Conservation (phyloP, 2,888 invertebrate species). For the Octonoba sinensis region DNA sequence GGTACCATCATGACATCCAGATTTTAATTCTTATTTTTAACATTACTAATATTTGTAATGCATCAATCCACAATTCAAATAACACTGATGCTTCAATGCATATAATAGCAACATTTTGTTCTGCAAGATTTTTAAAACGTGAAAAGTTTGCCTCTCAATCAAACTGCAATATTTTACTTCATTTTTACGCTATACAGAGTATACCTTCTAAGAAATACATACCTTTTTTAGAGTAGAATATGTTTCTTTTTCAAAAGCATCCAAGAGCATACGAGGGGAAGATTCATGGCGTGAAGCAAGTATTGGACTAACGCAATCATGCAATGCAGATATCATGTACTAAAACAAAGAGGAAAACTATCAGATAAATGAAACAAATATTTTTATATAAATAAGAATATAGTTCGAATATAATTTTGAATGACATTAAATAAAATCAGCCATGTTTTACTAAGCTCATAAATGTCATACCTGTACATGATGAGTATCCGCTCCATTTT, state of each 20-base stretch:
- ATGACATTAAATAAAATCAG: no score
- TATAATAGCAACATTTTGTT: no score
- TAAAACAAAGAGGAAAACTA: slow-evolving; percentile 65
- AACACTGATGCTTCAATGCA: no score
- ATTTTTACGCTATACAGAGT: no score
- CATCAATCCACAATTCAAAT: no score
- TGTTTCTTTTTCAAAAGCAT: slow-evolving; percentile 68
- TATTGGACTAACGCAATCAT: slow-evolving; percentile 72
- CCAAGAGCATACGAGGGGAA: slow-evolving; percentile 68
- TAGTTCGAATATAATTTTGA: not conserved
- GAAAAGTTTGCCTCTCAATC: no score
- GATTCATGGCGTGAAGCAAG: slow-evolving; percentile 69
- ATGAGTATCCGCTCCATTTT: slow-evolving; percentile 78
- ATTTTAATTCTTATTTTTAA: no score
- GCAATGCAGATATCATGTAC: slow-evolving; percentile 74
- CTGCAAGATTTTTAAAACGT: no score
- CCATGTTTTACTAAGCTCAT: no score
- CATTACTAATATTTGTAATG: no score
- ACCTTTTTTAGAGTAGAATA: slow-evolving; percentile 70
- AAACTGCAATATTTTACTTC: no score
- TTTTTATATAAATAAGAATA: not conserved
- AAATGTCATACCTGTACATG: slow-evolving; percentile 75
- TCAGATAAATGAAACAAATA: not conserved
- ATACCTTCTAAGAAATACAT: slow-evolving; percentile 10
- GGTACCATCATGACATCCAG: no score